Conservation (phyloP, 1,140 invertebrate genomes). For the Harlomillsia oculata region DNA sequence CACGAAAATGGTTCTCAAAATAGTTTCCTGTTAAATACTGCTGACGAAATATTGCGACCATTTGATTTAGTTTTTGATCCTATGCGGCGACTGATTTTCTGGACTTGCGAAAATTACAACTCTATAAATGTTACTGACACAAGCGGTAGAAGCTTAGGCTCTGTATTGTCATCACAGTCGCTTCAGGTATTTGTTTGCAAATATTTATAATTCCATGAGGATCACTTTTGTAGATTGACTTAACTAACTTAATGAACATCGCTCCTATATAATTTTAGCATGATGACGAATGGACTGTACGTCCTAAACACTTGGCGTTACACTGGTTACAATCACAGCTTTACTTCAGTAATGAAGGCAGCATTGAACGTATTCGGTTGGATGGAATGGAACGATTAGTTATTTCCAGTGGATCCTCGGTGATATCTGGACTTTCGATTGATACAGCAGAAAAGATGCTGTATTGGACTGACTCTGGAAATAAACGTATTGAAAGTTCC, state of each 20-base stretch:
- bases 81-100: slow-evolving; percentile 70
- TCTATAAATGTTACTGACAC: slow-evolving; percentile 75
- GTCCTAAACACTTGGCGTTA: slow-evolving; percentile 22
- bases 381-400: slow-evolving; percentile 67
- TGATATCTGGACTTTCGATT: slow-evolving; percentile 63
- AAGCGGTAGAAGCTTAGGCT: slow-evolving; percentile 56
- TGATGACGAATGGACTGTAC: slow-evolving; percentile 39
- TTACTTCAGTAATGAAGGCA: slow-evolving; percentile 36
- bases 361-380: slow-evolving; percentile 67
- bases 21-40: slow-evolving; percentile 46
- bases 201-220: too few species aligned
- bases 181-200: too few species aligned
- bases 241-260: slow-evolving; percentile 67
- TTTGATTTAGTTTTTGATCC: slow-evolving; percentile 79
- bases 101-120: slow-evolving; percentile 70
- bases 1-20: slow-evolving; percentile 57
- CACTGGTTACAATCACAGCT: slow-evolving; percentile 11
- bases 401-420: slow-evolving; percentile 61
- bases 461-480: slow-evolving; percentile 64
- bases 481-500: slow-evolving; percentile 60
- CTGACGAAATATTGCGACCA: slow-evolving; percentile 43
- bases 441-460: slow-evolving; percentile 66
- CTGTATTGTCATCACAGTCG: slow-evolving; percentile 58
- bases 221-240: too few species aligned
- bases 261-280: slow-evolving; percentile 66